Evolutionary conservation across 1,140 invertebrate genomes (phyloP), one percentile per base, ranked within the genome.

Genomic region (Vanessa atalanta): DNA sequence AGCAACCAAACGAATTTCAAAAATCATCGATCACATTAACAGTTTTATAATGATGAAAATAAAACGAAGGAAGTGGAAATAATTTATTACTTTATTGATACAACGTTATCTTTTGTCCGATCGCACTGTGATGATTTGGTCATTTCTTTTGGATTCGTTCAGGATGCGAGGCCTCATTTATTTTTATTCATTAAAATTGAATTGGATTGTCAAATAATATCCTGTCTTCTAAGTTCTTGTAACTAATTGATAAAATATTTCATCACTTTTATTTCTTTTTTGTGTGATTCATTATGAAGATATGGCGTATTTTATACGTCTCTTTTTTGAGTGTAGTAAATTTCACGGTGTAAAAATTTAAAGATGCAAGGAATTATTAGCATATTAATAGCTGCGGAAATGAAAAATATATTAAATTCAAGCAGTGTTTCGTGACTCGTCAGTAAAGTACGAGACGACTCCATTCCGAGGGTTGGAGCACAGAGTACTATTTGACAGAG

Each of bases 351-450:
- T 53, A 60, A 57, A 57, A 16, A 20, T 79, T 80, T 72, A 79
- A 85, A 82, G 79, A 82, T 86, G 75, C 76, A 82, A 85, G 82
- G 80, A 85, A 72, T 86, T 84, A 92, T 92, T 90, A 85, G 84
- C 89, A 91, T 92, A 88, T 89, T 92, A 91, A 92, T 91, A 81
- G 83, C 79, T 67, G 72, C 82, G 87, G 85, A 91, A 89, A 92
- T 91, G 88, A 91, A 91, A 92, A 91, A 90, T 92, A 87, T 92
- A 91, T 92, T 89, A 92, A 91, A 92, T 89, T 89, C 88, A 90
- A 87, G 87, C 88, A 68, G 82, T 85, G 85, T 83, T 86, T 84
- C 90, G 88, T 90, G 89, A 91, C 90, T 91, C 89, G 88, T 90
- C 88, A 88, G 88, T 89, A 91, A 91, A 92, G 88, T 90, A 89